Evolutionary conservation across 2,113 vertebrate genomes (phyloP), one percentile per base, ranked within the genome.

Genomic region (Aegypius monachus): DNA sequence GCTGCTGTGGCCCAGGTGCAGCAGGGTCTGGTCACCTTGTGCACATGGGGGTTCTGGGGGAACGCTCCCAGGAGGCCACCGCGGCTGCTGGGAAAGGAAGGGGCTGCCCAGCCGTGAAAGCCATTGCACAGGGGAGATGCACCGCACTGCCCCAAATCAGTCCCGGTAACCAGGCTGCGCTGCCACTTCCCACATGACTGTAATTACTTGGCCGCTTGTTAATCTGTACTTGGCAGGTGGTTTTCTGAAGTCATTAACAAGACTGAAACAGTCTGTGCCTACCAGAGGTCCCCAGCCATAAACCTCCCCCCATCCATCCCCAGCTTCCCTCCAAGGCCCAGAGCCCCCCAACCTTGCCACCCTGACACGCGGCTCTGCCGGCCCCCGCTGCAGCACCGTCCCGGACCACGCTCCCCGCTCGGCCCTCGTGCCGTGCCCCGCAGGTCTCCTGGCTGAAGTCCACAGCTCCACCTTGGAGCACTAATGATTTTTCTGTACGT

Each of bases 401-500:
- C 0, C 0, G 40, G 66, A 52, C 78, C 84, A 23, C 61, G 0
- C 12, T 45, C 43, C 38, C 0, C 19, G 4, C 67, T 16, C 19
- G 2, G 16, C 53, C 55, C 63, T 20, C 53, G 5, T 6, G 1
- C 63, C 7, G 5, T 45, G 59, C 43, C 68, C 80, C 13, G 31
- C 21, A 4, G 77, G 15, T 8, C 56, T 29, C 17, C 81, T 32
- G 67, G 77, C 86, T 53, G 8, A 7, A 6, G 20, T 6, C 58
- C 74, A 6, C 27, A 1, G 89, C 95, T 73, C 82, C 90, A 17
- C 94, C 92, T 77, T 1, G 66, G 4, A 80, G 80, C 71, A 6
- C 70, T 89, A 95, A 94, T 94, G 96, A 36, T 94, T 95, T 95
- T 95, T 94, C 63, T 8, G 87, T 22, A 4, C 66, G 2, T 3